These are phyloP conservation scores for Drosophila paranaensis DNA, from an alignment of 2,888 invertebrate genomes.

Conservation along the genomic window DNA sequence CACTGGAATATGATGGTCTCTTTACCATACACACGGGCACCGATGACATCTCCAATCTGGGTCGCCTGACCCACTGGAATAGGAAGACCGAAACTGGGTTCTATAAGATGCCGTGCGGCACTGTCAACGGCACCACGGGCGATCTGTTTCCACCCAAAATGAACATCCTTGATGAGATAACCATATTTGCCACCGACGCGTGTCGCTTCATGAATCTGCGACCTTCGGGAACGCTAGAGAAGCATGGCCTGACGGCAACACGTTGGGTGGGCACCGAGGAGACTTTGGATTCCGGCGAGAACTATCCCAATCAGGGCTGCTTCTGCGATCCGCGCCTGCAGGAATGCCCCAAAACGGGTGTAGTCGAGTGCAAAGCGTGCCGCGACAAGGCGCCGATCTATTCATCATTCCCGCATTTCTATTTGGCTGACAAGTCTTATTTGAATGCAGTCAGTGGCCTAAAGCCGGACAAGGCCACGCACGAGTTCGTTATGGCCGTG, in stretches of 20 bases:
- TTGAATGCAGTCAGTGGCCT: constrained; percentile 88
- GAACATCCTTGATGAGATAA: constrained; percentile 86
- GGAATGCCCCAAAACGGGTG: constrained; percentile 87
- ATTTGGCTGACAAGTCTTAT: constrained; percentile 89
- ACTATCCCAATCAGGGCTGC: constrained; percentile 87
- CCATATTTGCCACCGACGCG: constrained; percentile 91
- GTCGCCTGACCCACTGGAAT: constrained; percentile 91
- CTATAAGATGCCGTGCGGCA: constrained; percentile 88
- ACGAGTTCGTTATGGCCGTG: constrained; percentile 89
- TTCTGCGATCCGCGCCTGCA: constrained; percentile 87
- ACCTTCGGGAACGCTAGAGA: constrained; percentile 63
- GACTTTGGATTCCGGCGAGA: constrained; percentile 90
- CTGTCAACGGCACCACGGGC: constrained; percentile 90
- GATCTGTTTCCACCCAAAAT: constrained; percentile 91
- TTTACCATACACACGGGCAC: constrained; percentile 92
- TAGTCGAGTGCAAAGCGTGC: constrained; percentile 90
- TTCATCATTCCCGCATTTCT: constrained; percentile 93
- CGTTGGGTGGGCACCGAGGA: constrained; percentile 86
- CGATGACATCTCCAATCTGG: constrained; percentile 88
- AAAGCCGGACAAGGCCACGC: constrained; percentile 87
- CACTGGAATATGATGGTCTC: constrained; percentile 90
- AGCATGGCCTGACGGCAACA: constrained; percentile 73
- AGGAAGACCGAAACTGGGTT: constrained; percentile 86
- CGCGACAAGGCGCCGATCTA: constrained; percentile 93
- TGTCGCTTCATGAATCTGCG: constrained; percentile 88